Evolutionary conservation across 2,888 invertebrate species (phyloP).

Genomic region (Hoplodrina blanda): DNA sequence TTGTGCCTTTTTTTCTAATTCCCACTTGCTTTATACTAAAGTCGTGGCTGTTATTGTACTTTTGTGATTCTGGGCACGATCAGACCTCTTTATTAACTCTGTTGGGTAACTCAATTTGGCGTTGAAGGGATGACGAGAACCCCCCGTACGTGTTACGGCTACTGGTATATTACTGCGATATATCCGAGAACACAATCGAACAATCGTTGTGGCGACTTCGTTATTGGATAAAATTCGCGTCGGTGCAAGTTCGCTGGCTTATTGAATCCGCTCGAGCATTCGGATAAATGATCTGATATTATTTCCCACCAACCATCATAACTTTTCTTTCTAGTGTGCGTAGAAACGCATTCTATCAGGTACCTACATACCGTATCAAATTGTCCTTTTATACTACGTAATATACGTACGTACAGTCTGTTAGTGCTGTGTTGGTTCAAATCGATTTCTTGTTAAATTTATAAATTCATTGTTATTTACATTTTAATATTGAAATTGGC

Average conservation of each 20-base stretch:
- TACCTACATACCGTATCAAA: constrained; percentile 12
- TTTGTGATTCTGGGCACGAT: constrained; percentile 80
- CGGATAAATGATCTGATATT: constrained; percentile 20
- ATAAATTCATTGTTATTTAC: background rate
- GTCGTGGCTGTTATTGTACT: constrained; percentile 69
- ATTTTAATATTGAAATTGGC: background rate
- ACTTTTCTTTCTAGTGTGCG: background rate
- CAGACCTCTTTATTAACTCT: constrained; percentile 85
- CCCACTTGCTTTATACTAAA: constrained; percentile 72
- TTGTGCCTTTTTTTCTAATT: constrained; percentile 71
- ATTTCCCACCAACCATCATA: constrained; percentile 9
- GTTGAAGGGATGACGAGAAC: constrained; percentile 85
- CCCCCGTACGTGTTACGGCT: constrained; percentile 79
- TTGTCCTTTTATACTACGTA: background rate
- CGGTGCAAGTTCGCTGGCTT: constrained; percentile 33
- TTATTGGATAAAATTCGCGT: constrained; percentile 41
- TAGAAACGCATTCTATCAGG: background rate
- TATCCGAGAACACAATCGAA: constrained; percentile 68
- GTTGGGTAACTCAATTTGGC: constrained; percentile 86
- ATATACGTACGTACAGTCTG: background rate
- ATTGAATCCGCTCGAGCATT: constrained; percentile 32
- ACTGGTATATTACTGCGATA: constrained; percentile 72
- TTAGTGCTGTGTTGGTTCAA: background rate
- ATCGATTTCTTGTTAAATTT: constrained; percentile 9
- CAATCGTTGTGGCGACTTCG: constrained; percentile 60